Percentiles rank a stretch among this genome's conserved stretches.
These are phyloP conservation scores for Neolamprologus devosi DNA, from an alignment of 2,113 vertebrate species.

Conservation along the genomic window DNA sequence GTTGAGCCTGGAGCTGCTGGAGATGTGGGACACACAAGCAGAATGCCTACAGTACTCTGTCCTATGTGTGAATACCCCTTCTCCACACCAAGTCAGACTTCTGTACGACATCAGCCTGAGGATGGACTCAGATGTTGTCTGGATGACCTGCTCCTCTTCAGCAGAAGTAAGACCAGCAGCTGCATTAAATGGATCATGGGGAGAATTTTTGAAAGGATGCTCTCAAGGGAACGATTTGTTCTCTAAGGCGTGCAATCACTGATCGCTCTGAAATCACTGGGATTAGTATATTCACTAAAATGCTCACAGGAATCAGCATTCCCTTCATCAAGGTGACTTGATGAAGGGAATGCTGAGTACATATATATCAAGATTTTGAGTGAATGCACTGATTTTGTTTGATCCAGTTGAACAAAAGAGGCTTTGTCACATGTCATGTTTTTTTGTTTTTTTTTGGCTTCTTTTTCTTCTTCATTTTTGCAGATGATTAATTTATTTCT, in stretches of 20 bases:
- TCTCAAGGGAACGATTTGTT: not conserved
- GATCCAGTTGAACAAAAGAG: not conserved
- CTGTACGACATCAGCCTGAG: not conserved
- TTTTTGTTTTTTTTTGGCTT: fast-evolving
- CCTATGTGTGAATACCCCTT: not conserved
- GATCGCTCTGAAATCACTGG: not conserved
- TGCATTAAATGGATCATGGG: not conserved
- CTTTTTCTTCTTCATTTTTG: not conserved
- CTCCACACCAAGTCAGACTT: not conserved
- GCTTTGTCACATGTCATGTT: not conserved
- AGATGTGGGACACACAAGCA: not conserved
- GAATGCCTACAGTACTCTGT: not conserved
- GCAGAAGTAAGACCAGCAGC: not conserved
- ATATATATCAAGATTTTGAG: fast-evolving
- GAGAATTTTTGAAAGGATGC: not conserved
- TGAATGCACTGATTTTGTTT: not conserved
- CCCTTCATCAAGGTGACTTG: not conserved
- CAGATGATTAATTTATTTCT: not conserved
- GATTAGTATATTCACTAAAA: not conserved
- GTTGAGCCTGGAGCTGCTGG: not conserved
- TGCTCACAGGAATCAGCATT: not conserved
- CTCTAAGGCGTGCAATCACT: not conserved
- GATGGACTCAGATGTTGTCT: not conserved
- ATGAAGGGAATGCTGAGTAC: not conserved
- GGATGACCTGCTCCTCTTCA: not conserved